Base-by-base conservation (phyloP, 2,113 vertebrate genomes). In the Anser cygnoides region DNA sequence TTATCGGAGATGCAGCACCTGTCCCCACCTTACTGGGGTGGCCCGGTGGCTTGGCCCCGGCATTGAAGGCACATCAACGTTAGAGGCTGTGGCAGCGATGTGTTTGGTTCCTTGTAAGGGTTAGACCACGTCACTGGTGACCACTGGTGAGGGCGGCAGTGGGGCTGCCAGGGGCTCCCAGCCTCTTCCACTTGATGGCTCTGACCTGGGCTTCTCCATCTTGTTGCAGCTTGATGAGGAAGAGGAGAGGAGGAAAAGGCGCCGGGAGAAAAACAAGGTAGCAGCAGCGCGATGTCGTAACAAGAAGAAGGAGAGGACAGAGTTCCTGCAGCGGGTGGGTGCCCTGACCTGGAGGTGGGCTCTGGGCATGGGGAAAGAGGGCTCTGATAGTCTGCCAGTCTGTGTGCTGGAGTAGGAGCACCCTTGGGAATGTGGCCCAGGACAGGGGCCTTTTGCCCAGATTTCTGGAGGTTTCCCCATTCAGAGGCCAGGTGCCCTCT, bases 261-360 rank as follows among this genome's bases (percentile, higher is more conserved):
- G 99, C 92, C 97, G 99, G 75, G 99, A 99, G 97, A 99, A 99
- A 97, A 99, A 99, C 98, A 99, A 99, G 97, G 99, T 99, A 26
- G 99, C 99, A 10, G 99, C 99, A 13, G 99, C 99, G 5, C 98
- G 99, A 75, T 99, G 99, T 98, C 98, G 99, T 93, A 99, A 99
- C 98, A 99, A 99, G 98, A 99, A 99, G 98, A 99, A 99, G 94
- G 99, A 99, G 91, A 98, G 99, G 68, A 99, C 99, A 0, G 99
- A 99, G 94, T 99, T 99, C 97, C 97, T 99, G 95, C 99, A 99
- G 97, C 98, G 98, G 98, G 99, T 99, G 93, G 96, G 98, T 96
- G 28, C 43, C 76, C 19, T 72, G 31, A 0, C 28, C 57, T 81
- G 72, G 43, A 75, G 77, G 13, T 29, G n/a, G 71, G 22, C 58